phyloP scores from a whole-genome alignment of 1,140 invertebrate genomes.

The Drosophila tristis region DNA sequence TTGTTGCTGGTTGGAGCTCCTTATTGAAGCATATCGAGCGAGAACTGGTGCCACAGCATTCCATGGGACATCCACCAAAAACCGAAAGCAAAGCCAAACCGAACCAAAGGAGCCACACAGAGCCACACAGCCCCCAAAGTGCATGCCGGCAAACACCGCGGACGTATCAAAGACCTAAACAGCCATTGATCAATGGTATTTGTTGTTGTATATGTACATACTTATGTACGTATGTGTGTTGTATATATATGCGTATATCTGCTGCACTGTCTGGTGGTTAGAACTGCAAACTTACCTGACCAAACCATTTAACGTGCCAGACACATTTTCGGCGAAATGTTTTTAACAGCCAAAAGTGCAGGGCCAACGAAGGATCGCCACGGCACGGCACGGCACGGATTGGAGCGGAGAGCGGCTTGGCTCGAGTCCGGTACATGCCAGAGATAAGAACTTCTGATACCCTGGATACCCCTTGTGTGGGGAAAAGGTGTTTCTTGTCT shows the following conservation, averaged over 20 bases:
- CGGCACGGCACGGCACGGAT: no score
- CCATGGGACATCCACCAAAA: constrained; percentile 80
- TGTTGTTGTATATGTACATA: constrained; percentile 43
- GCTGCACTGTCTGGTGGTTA: constrained; percentile 78
- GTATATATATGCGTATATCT: neutral
- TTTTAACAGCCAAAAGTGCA: constrained; percentile 73
- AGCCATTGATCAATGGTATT: constrained; percentile 78
- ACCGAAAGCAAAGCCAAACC: constrained; percentile 15
- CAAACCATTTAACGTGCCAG: constrained; percentile 79
- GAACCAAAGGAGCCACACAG: neutral
- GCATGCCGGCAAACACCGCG: constrained; percentile 63
- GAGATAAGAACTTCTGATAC: no score
- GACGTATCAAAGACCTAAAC: constrained; percentile 78
- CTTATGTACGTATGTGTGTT: no score
- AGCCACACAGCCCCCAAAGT: constrained; percentile 37
- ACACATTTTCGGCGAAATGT: constrained; percentile 82
- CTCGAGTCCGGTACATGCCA: no score
- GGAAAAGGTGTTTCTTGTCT: no score
- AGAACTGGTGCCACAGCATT: constrained; percentile 80
- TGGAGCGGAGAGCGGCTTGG: no score
- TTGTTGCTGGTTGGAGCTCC: constrained; percentile 45
- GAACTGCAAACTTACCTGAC: constrained; percentile 76
- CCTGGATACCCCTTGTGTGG: no score
- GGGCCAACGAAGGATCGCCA: constrained; percentile 27
- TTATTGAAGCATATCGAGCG: constrained; percentile 75